Evolutionary conservation across 2,113 vertebrate species (phyloP), one percentile per base, ranked within the genome.

Genomic region (Orycteropus afer): DNA sequence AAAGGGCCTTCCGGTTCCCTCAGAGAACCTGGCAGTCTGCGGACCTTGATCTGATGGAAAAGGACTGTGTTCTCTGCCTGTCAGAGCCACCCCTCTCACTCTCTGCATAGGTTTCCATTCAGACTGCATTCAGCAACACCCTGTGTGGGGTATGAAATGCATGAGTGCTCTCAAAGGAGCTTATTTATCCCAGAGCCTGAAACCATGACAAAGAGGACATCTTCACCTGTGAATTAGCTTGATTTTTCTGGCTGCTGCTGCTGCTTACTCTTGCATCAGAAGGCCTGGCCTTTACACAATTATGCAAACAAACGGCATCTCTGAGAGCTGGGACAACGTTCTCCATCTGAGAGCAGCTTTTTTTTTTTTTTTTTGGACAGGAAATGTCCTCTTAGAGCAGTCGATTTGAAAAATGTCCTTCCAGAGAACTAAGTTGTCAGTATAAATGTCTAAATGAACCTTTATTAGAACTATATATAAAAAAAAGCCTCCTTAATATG

Each of bases 211-310:
- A 96, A 97, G 80, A 96, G 96, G 91, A 87, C 79, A 81, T 89
- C 96, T 95, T 96, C 96, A 95, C 97, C 97, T 95, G 81, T 87
- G 94, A 96, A 97, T 97, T 80, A 85, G 94, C 96, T 96, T 91
- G 95, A 91, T 95, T 96, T 95, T 94, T 94, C 87, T 94, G 73
- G 91, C 83, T 34, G 91, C 89, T 12, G 1, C 86, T 12, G 0
- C 91, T 32, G n/a, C 90, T 37, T 86, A 89, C 94, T 86, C 57
- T 86, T 76, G 63, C 47, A 65, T 57, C 55, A 55, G 94, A 61
- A 91, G 37, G 80, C 37, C 71, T 7, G 0, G 87, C 80, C 81
- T 85, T 79, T 55, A 4, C 15, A 22, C 18, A 71, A 23, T 79
- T 55, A 4, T 18, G 40, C 80, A 76, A 23, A 45, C 80, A 76